Evolutionary conservation across 2,888 invertebrate species (phyloP).

Genomic region (Byasa hedistus): DNA sequence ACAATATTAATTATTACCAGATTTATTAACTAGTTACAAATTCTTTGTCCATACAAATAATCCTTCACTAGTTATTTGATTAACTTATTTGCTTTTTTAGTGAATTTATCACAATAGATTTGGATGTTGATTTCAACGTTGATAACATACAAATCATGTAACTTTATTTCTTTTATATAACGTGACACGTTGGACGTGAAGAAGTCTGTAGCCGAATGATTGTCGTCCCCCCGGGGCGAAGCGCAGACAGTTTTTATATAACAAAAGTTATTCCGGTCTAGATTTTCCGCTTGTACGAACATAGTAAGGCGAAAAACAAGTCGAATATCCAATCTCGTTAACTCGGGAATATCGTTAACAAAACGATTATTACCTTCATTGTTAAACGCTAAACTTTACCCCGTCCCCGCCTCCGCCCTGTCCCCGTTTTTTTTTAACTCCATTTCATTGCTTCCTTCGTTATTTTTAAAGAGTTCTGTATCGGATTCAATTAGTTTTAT

Average conservation of each 20-base stretch:
- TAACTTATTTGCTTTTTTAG: too few relatives aligned
- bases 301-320: neutral
- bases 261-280: neutral
- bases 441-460: slow-evolving; percentile 20
- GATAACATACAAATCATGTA: too few relatives aligned
- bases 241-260: neutral
- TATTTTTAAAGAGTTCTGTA: slow-evolving; percentile 23
- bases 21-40: too few relatives aligned
- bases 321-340: slow-evolving; percentile 20
- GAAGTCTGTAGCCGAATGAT: neutral
- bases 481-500: slow-evolving; percentile 26
- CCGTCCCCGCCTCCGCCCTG: slow-evolving; percentile 2
- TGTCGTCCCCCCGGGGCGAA: neutral
- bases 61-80: too few relatives aligned
- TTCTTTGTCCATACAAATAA: too few relatives aligned
- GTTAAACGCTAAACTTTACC: slow-evolving; percentile 25
- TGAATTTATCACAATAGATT: too few relatives aligned
- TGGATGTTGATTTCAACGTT: too few relatives aligned
- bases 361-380: slow-evolving; percentile 28
- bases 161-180: neutral
- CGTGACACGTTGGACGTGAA: neutral
- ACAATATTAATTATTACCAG: too few relatives aligned
- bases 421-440: slow-evolving; percentile 16
- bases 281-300: neutral
- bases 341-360: slow-evolving; percentile 14